Base-by-base conservation (phyloP, 2,797 vertebrate species). In the Enoplosus armatus region DNA sequence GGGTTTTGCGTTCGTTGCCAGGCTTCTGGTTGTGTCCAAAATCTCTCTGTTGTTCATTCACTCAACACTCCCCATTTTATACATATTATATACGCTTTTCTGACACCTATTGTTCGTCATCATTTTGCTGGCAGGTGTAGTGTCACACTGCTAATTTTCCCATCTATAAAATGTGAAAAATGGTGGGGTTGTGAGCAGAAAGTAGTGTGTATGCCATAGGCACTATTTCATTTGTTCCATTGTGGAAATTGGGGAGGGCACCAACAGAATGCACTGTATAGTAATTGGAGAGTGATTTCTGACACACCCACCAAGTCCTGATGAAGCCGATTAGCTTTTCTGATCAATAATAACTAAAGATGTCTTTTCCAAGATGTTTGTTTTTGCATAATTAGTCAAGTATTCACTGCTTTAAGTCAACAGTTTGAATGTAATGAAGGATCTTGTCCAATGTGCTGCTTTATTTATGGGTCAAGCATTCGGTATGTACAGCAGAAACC, bases 401-500 rank as follows among this genome's bases (percentile, higher is more conserved):
- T 60, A 20, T 24, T 26, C 6, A 7, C 20, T 56, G 18, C 12
- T 43, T 59, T 10, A 24, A 65, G 48, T 26, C 11, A 26, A 45
- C 53, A 4, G 35, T 37, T 54, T 59, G 59, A 82, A 27, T 39
- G 14, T n/a, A 71, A 53, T 31, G 56, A 24, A 26, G n/a, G 31
- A 26, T 62, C 18, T 39, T 41, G 12, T 68, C 37, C 11, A 35
- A 22, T 11, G 0, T 50, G 20, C 16, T 37, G 10, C 16, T 60
- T 54, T 26, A 29, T 78, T 53, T 63, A 29, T 43, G 26, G 31
- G 41, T n/a, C 18, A 35, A n/a, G 10, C 5, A 5, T 39, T 60
- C 29, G 3, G 5, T 3, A 16, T 54, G 27, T 41, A 20, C 35
- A 37, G 27, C 63, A 29, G 53, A 26, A 26, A 60, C 56, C 37